Evolutionary conservation across 2,888 invertebrate species (phyloP), one percentile per base, ranked within the genome.

Genomic region (Tenthredo distinguenda): DNA sequence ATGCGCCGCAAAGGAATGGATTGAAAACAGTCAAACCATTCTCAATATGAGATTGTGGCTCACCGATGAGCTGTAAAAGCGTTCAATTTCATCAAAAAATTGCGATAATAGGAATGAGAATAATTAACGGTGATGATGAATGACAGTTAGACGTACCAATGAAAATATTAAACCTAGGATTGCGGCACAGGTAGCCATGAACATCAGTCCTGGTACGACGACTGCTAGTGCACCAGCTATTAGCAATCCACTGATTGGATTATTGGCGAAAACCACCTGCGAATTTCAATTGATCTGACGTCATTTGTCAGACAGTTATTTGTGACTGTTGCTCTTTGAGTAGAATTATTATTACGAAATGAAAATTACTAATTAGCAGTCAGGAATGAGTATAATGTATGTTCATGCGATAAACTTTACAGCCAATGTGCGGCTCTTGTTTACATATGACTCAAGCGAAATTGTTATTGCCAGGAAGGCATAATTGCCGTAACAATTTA

Each of bases 261-360:
- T 94, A 88, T 94, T 94, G 10, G 93, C 92, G 79, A 94, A 93
- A 9, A 91, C 90, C 12, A 92, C 92, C 94, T 94, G 90, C 58
- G 58, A 81, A 62, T 62, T 21, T 81, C 26, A 85, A 68, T 43
- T 62, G 12, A 40, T 62, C 37, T 10, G 58, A 37, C 37, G 40
- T 37, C 40, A 62, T 62, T 62, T 62, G 26, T 50, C 37, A 81
- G 37, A 18, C 37, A 40, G 26, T 77, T 43, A 43, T 40, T 43
- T 43, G 0, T 7, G 68, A 5, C 68, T 65, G 68, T 34, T 68
- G 68, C 1, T 34, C 3, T 68, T 68, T 26, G 34, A 68, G 12
- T 26, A 12, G 21, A 43, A 40, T 74, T 47, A 43, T 72, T 12
- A 34, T 68, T 34, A 18, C 34, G 0, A n/a, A 9, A 74, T 40